phyloP scores from a whole-genome alignment of 2,888 invertebrate species.

The Xestia ashworthii region DNA sequence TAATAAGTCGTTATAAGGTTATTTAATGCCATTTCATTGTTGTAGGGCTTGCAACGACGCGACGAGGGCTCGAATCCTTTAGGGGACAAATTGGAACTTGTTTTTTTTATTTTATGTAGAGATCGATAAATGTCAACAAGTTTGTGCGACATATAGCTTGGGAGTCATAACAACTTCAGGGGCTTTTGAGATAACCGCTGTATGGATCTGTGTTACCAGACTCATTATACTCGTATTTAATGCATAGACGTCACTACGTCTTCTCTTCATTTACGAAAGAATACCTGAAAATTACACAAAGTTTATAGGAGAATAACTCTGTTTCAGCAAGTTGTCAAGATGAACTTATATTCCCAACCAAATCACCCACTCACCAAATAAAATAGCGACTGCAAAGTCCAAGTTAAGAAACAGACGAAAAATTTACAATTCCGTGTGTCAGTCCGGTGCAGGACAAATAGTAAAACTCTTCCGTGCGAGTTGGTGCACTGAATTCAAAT shows the following conservation, averaged over 20 bases:
- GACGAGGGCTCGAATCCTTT: not conserved
- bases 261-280: not conserved
- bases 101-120: not conserved
- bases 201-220: not conserved
- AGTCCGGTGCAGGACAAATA: constrained; percentile 86
- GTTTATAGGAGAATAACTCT: not conserved
- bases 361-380: constrained; percentile 41
- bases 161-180: too few species aligned
- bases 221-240: not conserved
- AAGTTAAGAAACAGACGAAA: constrained; percentile 81
- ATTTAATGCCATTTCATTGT: constrained; percentile 23
- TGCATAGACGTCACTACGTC: not conserved
- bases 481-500: constrained; percentile 82
- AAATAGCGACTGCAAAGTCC: constrained; percentile 39
- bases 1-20: constrained; percentile 7
- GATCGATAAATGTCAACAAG: not conserved
- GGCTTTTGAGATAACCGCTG: not conserved
- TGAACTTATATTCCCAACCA: constrained; percentile 37
- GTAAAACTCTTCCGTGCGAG: constrained; percentile 85
- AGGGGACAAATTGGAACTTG: not conserved
- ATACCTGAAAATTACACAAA: not conserved
- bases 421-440: constrained; percentile 88
- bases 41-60: not conserved
- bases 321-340: constrained; percentile 5
- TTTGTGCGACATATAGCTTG: not conserved